Conservation (phyloP, 64 coral and sea anemone genomes). For the Montipora capricornis region DNA sequence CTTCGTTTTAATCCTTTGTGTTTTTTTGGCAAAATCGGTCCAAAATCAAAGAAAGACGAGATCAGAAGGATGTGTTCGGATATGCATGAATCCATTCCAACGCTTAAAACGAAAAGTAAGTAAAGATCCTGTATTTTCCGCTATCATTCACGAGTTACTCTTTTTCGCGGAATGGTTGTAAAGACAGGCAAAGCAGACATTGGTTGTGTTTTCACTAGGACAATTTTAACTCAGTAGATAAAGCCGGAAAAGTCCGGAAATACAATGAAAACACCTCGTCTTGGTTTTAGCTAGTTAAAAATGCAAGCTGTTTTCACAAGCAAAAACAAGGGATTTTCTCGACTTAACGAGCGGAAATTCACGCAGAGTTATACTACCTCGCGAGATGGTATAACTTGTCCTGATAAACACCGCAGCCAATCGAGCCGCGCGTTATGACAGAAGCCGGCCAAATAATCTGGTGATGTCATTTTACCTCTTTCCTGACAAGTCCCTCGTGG, state of each 20-base stretch:
- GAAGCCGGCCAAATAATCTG: too few species aligned
- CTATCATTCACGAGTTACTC: too few species aligned
- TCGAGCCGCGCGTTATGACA: background rate
- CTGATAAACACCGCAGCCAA: conserved; percentile 4
- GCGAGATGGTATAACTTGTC: conserved; percentile 37
- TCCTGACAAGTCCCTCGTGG: too few species aligned
- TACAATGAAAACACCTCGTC: conserved; percentile 28
- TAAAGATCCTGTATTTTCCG: too few species aligned
- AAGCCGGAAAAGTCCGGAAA: conserved; percentile 18
- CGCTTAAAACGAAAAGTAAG: background rate
- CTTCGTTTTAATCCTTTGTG: background rate
- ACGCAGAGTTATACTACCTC: conserved; percentile 15
- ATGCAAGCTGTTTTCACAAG: conserved; percentile 66
- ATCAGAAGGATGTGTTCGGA: background rate
- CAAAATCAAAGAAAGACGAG: background rate
- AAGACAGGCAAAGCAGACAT: too few species aligned
- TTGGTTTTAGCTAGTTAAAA: conserved; percentile 41
- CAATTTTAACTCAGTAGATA: conserved; percentile 10
- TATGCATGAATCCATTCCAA: background rate
- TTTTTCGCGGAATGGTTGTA: too few species aligned
- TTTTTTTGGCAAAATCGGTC: background rate
- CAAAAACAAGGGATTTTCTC: conserved; percentile 56
- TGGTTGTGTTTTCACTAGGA: background rate
- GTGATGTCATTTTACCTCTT: too few species aligned
- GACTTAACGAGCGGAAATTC: conserved; percentile 38